Evolutionary conservation across 2,113 vertebrate genomes (phyloP).

Genomic region (Varanus komodoensis): DNA sequence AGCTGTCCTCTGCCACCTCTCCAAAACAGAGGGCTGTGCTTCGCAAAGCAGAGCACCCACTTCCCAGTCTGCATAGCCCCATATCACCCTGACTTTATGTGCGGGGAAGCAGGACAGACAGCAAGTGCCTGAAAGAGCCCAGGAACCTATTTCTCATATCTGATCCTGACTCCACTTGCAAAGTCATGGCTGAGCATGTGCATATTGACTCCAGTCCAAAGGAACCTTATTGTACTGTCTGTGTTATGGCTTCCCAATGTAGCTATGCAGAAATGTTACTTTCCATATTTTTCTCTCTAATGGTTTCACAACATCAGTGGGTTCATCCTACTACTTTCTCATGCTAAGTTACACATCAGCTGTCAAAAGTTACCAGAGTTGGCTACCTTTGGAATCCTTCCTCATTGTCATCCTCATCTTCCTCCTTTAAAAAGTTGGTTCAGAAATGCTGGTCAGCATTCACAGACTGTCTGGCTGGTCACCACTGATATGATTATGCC

Average conservation of each 20-base stretch:
- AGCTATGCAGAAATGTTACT: background rate
- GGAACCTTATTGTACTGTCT: background rate
- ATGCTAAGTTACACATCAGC: background rate
- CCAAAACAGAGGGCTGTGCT: background rate
- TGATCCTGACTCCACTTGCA: background rate
- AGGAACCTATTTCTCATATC: background rate
- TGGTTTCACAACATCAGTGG: background rate
- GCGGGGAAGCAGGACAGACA: background rate
- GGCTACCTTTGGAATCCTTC: background rate
- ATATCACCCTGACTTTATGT: background rate
- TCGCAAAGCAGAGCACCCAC: too few relatives aligned
- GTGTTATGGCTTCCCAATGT: background rate
- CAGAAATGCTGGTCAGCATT: background rate
- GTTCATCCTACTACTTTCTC: background rate
- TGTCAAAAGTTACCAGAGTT: background rate
- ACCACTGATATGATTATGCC: background rate
- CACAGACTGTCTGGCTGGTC: background rate
- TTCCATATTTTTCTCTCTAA: background rate
- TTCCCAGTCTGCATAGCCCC: background rate
- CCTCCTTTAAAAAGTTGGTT: background rate
- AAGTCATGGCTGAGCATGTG: background rate
- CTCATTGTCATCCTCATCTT: background rate
- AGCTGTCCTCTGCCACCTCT: background rate
- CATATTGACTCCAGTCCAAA: background rate
- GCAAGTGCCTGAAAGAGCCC: background rate